Percentiles rank a stretch among this genome's conserved stretches.
Conservation (phyloP, 2,113 vertebrate species). For the Periophthalmus modestus region DNA sequence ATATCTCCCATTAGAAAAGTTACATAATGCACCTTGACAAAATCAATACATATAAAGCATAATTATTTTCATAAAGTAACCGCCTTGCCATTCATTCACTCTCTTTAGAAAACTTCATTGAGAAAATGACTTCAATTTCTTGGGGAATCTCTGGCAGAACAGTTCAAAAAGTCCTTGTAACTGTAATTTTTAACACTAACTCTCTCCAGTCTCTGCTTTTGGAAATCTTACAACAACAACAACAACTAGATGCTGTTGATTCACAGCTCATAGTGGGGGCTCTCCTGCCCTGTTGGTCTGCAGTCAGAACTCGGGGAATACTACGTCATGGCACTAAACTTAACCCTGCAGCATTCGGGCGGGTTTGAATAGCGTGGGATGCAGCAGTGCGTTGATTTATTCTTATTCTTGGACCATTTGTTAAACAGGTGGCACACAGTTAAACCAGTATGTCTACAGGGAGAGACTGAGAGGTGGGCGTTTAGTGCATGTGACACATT, state of each 20-base stretch:
- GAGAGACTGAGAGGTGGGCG: constrained; percentile 30
- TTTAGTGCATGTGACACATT: constrained; percentile 32
- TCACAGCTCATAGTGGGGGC: constrained; percentile 30
- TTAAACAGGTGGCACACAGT: constrained; percentile 33
- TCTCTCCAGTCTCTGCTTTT: constrained; percentile 14
- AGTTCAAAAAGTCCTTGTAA: constrained; percentile 7
- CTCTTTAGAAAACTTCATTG: background rate
- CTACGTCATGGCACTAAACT: constrained; percentile 42
- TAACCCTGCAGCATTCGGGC: constrained; percentile 16
- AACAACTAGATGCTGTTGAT: constrained; percentile 29
- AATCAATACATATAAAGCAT: no score
- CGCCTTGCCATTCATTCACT: background rate
- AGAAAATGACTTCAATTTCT: background rate
- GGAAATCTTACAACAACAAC: constrained; percentile 22
- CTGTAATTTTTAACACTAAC: background rate
- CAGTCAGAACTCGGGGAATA: constrained; percentile 23
- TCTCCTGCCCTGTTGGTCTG: constrained; percentile 22
- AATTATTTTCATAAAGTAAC: background rate
- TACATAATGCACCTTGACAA: background rate
- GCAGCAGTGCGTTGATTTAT: constrained; percentile 20
- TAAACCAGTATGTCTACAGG: background rate
- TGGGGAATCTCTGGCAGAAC: background rate
- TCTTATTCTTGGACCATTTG: background rate
- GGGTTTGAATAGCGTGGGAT: constrained; percentile 43
- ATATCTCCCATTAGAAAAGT: no score